Evolutionary conservation across 2,113 vertebrate genomes (phyloP).

Genomic region (Rhea pennata): DNA sequence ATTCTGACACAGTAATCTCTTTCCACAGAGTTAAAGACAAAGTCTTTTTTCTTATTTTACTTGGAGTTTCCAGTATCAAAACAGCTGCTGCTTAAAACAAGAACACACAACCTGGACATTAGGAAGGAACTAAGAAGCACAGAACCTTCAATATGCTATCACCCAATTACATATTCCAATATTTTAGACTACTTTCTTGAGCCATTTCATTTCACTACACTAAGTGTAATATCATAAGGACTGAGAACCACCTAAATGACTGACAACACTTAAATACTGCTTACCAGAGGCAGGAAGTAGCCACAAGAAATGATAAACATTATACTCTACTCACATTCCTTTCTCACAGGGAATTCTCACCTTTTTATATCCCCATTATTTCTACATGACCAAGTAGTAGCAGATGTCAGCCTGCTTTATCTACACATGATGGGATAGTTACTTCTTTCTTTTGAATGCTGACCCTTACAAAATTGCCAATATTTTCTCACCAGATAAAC

Average conservation of each 20-base stretch:
- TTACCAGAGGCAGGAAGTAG: background rate
- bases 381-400: background rate
- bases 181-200: background rate
- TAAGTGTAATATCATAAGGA: background rate
- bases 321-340: background rate
- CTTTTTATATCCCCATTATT: constrained; percentile 36
- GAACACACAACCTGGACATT: background rate
- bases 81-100: background rate
- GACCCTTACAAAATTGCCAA: background rate
- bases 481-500: constrained; percentile 1
- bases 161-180: background rate
- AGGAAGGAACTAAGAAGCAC: background rate
- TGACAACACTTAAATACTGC: background rate
- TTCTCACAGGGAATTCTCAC: background rate
- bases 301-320: background rate
- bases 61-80: background rate
- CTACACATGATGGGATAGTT: background rate
- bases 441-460: background rate
- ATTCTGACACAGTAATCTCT: background rate
- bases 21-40: background rate
- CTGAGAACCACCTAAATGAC: background rate
- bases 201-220: background rate
- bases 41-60: background rate
- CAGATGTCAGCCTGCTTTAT: constrained; percentile 42
- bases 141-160: background rate